Evolutionary conservation across 2,797 vertebrate genomes (phyloP).

Genomic region (Protonibea diacanthus): DNA sequence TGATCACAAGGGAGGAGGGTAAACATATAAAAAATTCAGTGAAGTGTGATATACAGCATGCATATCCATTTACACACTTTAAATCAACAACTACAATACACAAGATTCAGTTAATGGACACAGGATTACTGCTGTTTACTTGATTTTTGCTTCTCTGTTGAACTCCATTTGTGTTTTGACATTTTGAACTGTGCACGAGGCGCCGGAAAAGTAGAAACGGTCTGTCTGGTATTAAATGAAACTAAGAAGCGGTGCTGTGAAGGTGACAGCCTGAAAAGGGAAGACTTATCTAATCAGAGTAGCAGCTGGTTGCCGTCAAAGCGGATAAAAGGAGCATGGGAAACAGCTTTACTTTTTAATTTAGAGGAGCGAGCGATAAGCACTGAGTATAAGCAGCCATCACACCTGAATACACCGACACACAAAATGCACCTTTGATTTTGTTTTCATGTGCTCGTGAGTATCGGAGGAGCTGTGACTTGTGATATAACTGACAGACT

Average conservation of each 20-base stretch:
- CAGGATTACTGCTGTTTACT: background rate
- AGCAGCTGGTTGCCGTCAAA: slow-evolving; percentile 52
- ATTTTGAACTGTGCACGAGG: slow-evolving; percentile 8
- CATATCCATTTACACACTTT: background rate
- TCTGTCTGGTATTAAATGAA: slow-evolving; percentile 26
- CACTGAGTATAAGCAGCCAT: background rate
- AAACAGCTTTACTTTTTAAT: slow-evolving; percentile 48
- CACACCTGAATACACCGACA: slow-evolving; percentile 48
- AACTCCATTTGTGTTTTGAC: slow-evolving; percentile 24
- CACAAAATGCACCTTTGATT: slow-evolving; percentile 7
- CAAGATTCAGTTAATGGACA: slow-evolving; percentile 32
- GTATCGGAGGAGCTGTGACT: background rate
- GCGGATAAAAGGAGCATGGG: slow-evolving; percentile 32
- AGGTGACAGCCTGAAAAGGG: slow-evolving; percentile 48
- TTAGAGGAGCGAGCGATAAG: slow-evolving; percentile 43
- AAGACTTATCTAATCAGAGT: slow-evolving; percentile 60
- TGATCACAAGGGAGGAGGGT: background rate
- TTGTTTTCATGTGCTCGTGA: background rate
- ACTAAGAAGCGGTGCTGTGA: background rate
- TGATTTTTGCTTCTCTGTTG: slow-evolving; percentile 14
- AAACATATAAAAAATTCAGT: slow-evolving; percentile 20
- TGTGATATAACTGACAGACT: slow-evolving; percentile 1
- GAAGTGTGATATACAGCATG: background rate
- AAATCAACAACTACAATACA: background rate
- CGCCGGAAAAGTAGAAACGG: background rate